Percentiles rank a stretch among this genome's conserved stretches.
Evolutionary conservation across 2,113 vertebrate species (phyloP).

Genomic region (Cettia cetti): DNA sequence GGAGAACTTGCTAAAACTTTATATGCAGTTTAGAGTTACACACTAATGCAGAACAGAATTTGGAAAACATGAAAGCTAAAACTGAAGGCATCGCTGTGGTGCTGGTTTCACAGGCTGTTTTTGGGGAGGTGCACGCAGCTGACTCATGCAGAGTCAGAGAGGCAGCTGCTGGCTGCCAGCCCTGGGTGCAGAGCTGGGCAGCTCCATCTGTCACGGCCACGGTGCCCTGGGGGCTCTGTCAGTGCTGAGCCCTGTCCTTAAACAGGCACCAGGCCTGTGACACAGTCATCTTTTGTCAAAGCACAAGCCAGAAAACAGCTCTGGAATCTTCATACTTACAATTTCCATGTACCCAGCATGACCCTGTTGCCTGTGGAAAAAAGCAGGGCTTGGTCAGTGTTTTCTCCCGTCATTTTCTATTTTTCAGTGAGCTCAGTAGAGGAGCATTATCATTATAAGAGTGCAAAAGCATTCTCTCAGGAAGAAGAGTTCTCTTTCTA

Average conservation of each 20-base stretch:
- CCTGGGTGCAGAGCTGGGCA: not conserved
- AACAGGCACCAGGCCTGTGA: not conserved
- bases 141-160: not conserved
- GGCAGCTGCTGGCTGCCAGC: not conserved
- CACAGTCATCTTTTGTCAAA: not conserved
- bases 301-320: not conserved
- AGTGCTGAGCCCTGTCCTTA: not conserved
- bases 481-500: not conserved
- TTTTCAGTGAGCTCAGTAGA: not conserved
- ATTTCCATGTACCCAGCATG: constrained; percentile 11
- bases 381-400: not conserved
- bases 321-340: constrained; percentile 33
- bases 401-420: not conserved
- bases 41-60: not conserved
- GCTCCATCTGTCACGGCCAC: rapidly evolving
- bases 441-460: not conserved
- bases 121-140: not conserved
- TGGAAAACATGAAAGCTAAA: not conserved
- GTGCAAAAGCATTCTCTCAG: not conserved
- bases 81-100: too few species aligned
- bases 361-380: not conserved
- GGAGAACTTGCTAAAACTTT: not conserved
- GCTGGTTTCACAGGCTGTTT: not conserved
- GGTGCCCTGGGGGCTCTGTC: not conserved
- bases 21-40: not conserved